These are phyloP conservation scores for Mus caroli DNA, from an alignment of 2,797 vertebrate genomes.

Conservation along the genomic window DNA sequence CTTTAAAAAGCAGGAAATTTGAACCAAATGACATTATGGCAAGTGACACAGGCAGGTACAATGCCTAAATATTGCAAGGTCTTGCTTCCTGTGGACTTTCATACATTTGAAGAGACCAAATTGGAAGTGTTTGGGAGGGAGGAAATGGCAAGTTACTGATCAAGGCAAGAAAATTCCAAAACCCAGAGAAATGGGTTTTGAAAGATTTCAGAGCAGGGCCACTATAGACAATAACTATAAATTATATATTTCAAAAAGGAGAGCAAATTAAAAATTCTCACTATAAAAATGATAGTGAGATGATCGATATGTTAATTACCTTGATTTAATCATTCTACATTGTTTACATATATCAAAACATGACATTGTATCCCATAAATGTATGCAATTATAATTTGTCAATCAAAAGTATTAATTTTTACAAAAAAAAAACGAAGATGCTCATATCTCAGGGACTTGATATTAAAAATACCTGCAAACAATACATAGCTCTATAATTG, in stretches of 20 bases:
- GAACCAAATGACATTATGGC: neutral
- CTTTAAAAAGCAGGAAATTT: neutral
- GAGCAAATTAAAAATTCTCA: neutral
- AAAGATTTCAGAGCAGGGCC: neutral
- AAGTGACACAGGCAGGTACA: neutral
- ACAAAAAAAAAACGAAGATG: neutral
- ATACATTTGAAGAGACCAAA: neutral
- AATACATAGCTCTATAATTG: constrained; percentile 85
- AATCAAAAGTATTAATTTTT: constrained; percentile 25
- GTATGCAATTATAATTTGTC: constrained; percentile 24
- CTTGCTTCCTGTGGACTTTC: neutral
- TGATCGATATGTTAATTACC: constrained; percentile 21
- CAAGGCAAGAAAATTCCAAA: neutral
- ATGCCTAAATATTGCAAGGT: neutral
- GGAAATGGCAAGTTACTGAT: neutral
- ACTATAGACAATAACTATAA: neutral
- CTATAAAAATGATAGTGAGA: neutral
- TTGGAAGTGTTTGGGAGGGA: neutral
- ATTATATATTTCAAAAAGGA: neutral
- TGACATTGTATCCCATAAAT: neutral
- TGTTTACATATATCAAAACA: constrained; percentile 44
- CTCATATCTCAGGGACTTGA: constrained; percentile 62
- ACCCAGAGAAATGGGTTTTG: neutral
- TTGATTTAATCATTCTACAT: neutral
- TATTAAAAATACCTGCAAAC: constrained; percentile 78